A percentile compares a stretch with the other conserved stretches of the same genome.
Evolutionary conservation across 2,797 vertebrate species (phyloP).

Genomic region (Myripristis jacobus): DNA sequence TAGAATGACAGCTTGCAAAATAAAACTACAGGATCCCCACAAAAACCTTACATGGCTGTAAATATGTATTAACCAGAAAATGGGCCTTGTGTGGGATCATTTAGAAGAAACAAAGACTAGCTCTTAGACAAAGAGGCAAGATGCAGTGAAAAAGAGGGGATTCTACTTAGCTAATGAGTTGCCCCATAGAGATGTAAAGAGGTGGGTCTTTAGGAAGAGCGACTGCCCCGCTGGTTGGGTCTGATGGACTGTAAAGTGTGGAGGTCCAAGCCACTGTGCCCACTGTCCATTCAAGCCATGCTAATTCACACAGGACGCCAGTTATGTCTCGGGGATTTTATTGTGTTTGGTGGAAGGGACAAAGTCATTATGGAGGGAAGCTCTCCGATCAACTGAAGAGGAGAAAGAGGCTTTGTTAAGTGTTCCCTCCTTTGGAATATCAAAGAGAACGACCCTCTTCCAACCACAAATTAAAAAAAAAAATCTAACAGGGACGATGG

Average conservation of each 20-base stretch:
- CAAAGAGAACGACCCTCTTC: conserved; percentile 66
- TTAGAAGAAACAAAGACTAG: conserved; percentile 88
- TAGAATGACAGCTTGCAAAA: conserved; percentile 86
- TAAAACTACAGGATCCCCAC: conserved; percentile 93
- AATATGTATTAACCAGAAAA: conserved; percentile 97
- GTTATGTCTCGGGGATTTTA: conserved; percentile 79
- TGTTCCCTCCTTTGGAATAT: conserved; percentile 78
- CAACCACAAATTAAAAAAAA: conserved; percentile 66
- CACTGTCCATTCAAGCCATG: conserved; percentile 82
- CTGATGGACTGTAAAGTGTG: conserved; percentile 82
- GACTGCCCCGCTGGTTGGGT: conserved; percentile 69
- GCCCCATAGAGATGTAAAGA: conserved; percentile 89
- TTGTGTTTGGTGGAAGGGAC: conserved; percentile 56
- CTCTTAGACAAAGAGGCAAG: conserved; percentile 85
- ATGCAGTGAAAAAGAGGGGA: conserved; percentile 87
- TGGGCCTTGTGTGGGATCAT: conserved; percentile 90
- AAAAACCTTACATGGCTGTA: conserved; percentile 90
- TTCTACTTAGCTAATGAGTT: conserved; percentile 93
- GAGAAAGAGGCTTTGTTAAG: conserved; percentile 81
- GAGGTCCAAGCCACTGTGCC: conserved; percentile 71
- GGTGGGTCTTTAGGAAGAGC: conserved; percentile 80
- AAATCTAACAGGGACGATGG: conserved; percentile 47
- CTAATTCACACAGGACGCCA: conserved; percentile 73
- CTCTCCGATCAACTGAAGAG: conserved; percentile 79
- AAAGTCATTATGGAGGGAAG: conserved; percentile 80